Evolutionary conservation across 1,140 invertebrate species (phyloP).

Genomic region (Pseudachorutes palmiensis): DNA sequence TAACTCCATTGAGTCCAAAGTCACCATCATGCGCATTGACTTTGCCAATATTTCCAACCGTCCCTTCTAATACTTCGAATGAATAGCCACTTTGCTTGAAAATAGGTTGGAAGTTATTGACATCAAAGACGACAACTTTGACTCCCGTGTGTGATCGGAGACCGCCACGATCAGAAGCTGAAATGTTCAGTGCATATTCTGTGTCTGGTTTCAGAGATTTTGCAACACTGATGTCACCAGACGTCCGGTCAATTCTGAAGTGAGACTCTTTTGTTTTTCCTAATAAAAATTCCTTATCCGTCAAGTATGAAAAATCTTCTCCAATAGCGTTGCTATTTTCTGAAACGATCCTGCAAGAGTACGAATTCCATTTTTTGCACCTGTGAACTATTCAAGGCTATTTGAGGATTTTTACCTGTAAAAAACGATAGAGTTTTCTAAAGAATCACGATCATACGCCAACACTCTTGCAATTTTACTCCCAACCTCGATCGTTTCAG

Average conservation of each 20-base stretch:
- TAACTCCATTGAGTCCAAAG: conserved; percentile 62
- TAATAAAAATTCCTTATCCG: conserved; percentile 36
- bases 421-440: conserved; percentile 61
- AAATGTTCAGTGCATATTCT: conserved; percentile 66
- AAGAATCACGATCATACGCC: conserved; percentile 46
- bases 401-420: conserved; percentile 47
- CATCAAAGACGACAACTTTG: conserved; percentile 50
- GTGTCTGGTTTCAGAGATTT: conserved; percentile 64
- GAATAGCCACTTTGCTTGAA: conserved; percentile 73
- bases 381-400: neutral
- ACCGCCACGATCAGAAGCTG: conserved; percentile 64
- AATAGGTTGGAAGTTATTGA: conserved; percentile 75
- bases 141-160: conserved; percentile 60
- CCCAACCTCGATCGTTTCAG: conserved; percentile 44
- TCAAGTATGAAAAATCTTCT: conserved; percentile 31
- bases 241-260: conserved; percentile 62
- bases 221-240: conserved; percentile 66
- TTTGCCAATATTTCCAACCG: conserved; percentile 59
- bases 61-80: conserved; percentile 71
- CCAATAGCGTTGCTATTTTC: conserved; percentile 45
- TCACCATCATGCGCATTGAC: conserved; percentile 68
- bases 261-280: conserved; percentile 47
- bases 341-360: conserved; percentile 48
- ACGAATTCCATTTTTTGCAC: neutral
- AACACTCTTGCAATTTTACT: conserved; percentile 44